Evolutionary conservation across 2,113 vertebrate species (phyloP).

Genomic region (Furnarius figulus): DNA sequence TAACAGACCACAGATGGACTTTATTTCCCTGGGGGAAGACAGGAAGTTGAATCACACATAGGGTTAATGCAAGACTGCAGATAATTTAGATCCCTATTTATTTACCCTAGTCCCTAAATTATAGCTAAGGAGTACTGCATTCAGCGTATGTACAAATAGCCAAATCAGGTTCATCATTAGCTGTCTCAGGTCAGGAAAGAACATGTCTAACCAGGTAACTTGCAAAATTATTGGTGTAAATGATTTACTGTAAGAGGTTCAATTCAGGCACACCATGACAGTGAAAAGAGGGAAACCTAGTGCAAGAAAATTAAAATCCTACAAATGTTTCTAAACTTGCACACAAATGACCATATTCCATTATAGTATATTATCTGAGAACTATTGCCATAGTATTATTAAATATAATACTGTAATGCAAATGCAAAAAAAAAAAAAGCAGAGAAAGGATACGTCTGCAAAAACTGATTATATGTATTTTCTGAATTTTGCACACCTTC

Average conservation of each 20-base stretch:
- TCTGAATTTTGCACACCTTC: background rate
- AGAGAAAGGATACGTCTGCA: background rate
- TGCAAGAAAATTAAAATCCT: constrained; percentile 46
- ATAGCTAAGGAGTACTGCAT: background rate
- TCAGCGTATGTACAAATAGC: background rate
- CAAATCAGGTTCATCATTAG: constrained; percentile 10
- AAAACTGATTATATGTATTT: background rate
- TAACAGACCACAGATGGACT: background rate
- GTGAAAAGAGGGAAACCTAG: background rate
- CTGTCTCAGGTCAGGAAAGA: background rate
- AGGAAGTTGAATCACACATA: background rate
- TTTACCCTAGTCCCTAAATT: background rate
- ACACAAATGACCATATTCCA: constrained; percentile 25
- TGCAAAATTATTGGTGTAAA: constrained; percentile 36
- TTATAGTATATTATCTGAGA: constrained; percentile 11
- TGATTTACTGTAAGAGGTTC: constrained; percentile 2
- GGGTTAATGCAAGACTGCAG: background rate
- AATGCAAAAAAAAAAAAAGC: constrained; percentile 17
- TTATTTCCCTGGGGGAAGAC: background rate
- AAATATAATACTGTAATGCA: constrained; percentile 34
- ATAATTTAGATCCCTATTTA: background rate
- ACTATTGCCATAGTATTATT: constrained; percentile 5
- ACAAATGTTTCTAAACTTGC: constrained; percentile 20
- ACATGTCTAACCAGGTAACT: background rate
- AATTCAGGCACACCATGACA: constrained; percentile 2